These are phyloP conservation scores for Heliconius hewitsoni DNA, from an alignment of 1,140 invertebrate species.

Conservation along the genomic window DNA sequence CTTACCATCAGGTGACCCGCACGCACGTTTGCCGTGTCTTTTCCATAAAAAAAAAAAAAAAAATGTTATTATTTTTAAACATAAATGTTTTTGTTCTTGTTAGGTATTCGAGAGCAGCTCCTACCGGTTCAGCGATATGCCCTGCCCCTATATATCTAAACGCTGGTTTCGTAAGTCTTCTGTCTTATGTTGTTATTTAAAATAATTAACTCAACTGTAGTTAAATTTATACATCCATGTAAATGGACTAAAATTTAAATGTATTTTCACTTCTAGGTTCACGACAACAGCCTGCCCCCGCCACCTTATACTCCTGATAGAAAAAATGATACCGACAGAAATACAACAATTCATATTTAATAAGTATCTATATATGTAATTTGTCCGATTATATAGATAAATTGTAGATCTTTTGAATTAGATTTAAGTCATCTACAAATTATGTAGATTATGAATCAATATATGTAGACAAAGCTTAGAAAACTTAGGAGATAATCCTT, in stretches of 20 bases:
- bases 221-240: too few species aligned
- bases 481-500: neutral
- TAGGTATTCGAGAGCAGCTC: slow-evolving; percentile 62
- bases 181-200: neutral
- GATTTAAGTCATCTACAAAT: neutral
- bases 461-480: neutral
- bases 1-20: too few species aligned
- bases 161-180: slow-evolving; percentile 64
- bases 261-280: slow-evolving; percentile 44
- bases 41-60: too few species aligned
- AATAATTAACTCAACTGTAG: too few species aligned
- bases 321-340: slow-evolving; percentile 49
- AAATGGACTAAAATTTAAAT: too few species aligned
- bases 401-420: neutral
- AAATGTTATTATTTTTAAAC: neutral
- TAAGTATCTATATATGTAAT: neutral
- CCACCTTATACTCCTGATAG: slow-evolving; percentile 59
- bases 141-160: slow-evolving; percentile 62
- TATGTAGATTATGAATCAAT: neutral
- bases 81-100: neutral
- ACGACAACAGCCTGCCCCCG: slow-evolving; percentile 66
- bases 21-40: too few species aligned
- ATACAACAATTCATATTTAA: slow-evolving; percentile 51
- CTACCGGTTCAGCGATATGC: slow-evolving; percentile 50
- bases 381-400: neutral